Conservation (phyloP, 2,888 invertebrate genomes). For the Apodemia hepburni region DNA sequence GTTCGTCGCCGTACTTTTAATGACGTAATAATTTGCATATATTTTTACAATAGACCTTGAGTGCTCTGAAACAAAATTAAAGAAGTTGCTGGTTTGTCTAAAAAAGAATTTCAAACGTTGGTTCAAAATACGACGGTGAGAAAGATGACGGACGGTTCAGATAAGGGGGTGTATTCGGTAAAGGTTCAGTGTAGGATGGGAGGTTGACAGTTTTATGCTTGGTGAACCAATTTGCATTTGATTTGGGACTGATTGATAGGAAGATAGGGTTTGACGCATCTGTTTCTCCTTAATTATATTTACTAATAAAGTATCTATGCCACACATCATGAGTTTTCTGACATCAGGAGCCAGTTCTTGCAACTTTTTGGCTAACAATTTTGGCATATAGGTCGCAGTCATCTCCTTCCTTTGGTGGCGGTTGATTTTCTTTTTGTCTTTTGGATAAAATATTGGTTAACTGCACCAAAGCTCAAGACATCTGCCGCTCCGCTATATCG, state of each 20-base stretch:
- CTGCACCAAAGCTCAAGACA: constrained; percentile 30
- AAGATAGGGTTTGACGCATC: no score
- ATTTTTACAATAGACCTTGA: no score
- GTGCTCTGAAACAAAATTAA: no score
- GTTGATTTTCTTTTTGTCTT: constrained; percentile 27
- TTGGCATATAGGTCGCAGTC: constrained; percentile 37
- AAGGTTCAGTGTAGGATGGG: constrained; percentile 23
- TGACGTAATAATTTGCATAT: no score
- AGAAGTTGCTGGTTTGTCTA: no score
- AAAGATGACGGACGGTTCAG: constrained; percentile 23
- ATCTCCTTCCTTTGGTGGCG: constrained; percentile 31
- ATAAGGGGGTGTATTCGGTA: constrained; percentile 22
- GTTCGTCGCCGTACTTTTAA: no score
- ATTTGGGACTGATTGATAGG: no score
- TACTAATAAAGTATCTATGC: constrained; percentile 33
- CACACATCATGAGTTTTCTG: constrained; percentile 32
- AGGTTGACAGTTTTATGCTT: constrained; percentile 22
- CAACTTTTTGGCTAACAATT: constrained; percentile 35
- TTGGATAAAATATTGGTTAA: constrained; percentile 32
- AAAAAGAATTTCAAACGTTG: no score
- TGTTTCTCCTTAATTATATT: constrained; percentile 28
- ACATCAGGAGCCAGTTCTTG: constrained; percentile 32
- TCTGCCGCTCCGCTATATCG: constrained; percentile 29
- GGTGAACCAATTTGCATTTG: neutral
- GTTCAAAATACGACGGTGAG: constrained; percentile 21